phyloP scores from a whole-genome alignment of 1,140 invertebrate genomes.

The Drosophila biarmipes region DNA sequence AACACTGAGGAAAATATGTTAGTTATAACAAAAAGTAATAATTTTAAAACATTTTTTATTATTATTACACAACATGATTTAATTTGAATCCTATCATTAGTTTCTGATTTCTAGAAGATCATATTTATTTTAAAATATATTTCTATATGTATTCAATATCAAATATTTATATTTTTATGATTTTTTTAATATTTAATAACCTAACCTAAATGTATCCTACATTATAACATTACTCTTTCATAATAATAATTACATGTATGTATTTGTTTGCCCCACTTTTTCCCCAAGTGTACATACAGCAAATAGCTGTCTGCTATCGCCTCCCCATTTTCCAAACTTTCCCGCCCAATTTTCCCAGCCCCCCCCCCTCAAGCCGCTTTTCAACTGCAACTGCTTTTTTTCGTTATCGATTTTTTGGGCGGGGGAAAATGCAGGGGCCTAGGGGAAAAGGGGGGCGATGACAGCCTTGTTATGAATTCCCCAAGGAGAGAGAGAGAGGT shows the following conservation, averaged over 20 bases:
- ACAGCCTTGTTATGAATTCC: conserved; percentile 41
- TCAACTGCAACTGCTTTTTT: conserved; percentile 7
- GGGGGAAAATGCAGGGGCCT: conserved; percentile 8
- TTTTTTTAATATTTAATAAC: no score
- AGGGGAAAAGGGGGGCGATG: neutral
- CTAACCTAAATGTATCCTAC: no score
- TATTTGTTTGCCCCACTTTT: no score
- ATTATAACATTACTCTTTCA: neutral
- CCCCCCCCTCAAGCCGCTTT: neutral
- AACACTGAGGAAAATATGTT: neutral
- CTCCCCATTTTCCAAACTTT: conserved; percentile 8
- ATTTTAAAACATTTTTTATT: no score
- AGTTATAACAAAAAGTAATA: no score
- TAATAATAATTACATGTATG: no score
- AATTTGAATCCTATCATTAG: no score
- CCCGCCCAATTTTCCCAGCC: conserved; percentile 7
- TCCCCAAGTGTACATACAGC: neutral
- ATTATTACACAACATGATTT: no score
- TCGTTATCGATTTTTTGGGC: conserved; percentile 19
- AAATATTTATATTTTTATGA: no score
- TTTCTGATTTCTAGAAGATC: no score
- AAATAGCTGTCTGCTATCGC: conserved; percentile 11
- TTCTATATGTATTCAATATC: no score
- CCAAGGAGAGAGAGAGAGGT: neutral
- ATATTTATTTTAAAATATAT: no score